These are phyloP conservation scores for Sciaenops ocellatus DNA, from an alignment of 2,797 vertebrate genomes.

Conservation along the genomic window DNA sequence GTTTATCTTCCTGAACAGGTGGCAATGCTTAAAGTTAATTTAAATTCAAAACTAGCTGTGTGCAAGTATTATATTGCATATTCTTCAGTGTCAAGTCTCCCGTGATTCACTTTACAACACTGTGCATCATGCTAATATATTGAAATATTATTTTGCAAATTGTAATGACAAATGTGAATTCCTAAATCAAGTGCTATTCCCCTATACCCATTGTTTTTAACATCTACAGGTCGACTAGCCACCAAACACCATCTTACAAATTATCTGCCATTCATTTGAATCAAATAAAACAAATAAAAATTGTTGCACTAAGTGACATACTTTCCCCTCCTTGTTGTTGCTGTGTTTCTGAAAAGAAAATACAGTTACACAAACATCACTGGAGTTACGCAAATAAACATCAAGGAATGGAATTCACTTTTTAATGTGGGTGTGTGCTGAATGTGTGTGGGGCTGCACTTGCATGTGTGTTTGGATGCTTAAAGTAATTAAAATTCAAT, in stretches of 20 bases:
- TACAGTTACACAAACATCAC: slow-evolving; percentile 84
- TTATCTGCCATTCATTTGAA: slow-evolving; percentile 69
- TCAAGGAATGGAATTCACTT: slow-evolving; percentile 67
- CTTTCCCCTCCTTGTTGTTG: slow-evolving; percentile 87
- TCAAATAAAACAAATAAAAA: slow-evolving; percentile 71
- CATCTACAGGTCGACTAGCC: slow-evolving; percentile 54
- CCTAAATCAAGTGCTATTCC: slow-evolving; percentile 74
- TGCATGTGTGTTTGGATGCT: slow-evolving; percentile 44
- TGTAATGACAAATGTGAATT: slow-evolving; percentile 29
- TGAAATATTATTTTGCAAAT: slow-evolving; percentile 25
- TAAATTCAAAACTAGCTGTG: slow-evolving; percentile 4
- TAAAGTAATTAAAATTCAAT: slow-evolving; percentile 48
- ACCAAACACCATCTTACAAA: slow-evolving; percentile 61
- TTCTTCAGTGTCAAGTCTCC: slow-evolving; percentile 14
- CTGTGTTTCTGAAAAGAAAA: slow-evolving; percentile 89
- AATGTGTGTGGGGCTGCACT: slow-evolving; percentile 16
- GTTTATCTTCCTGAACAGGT: too few species aligned
- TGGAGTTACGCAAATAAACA: slow-evolving; percentile 74
- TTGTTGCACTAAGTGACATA: slow-evolving; percentile 85
- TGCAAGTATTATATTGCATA: slow-evolving; percentile 46
- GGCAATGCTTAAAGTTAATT: background rate
- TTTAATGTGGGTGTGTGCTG: slow-evolving; percentile 31
- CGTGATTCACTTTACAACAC: slow-evolving; percentile 15
- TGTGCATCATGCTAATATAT: slow-evolving; percentile 5
- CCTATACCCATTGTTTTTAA: slow-evolving; percentile 50